phyloP scores from a whole-genome alignment of 2,797 vertebrate species.

The Neomorphus geoffroyi region DNA sequence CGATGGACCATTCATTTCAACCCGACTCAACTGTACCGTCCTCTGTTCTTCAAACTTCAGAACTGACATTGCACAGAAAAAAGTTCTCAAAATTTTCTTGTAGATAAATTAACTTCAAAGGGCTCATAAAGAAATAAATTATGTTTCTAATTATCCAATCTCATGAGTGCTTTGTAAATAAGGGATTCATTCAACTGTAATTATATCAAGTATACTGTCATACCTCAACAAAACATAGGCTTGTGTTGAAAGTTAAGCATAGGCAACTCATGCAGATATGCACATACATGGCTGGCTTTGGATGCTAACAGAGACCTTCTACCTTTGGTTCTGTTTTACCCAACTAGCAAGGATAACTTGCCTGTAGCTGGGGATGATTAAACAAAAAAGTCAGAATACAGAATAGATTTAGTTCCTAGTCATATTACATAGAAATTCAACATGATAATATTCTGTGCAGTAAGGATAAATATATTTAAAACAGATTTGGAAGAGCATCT shows the following conservation, averaged over 20 bases:
- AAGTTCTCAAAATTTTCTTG: not conserved
- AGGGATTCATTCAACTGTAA: not conserved
- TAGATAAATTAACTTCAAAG: not conserved
- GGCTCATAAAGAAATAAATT: not conserved
- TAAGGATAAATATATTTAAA: not conserved
- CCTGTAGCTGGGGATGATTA: not conserved
- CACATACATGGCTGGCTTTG: not conserved
- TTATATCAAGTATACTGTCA: not conserved
- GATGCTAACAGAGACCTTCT: not conserved
- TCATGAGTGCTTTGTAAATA: not conserved
- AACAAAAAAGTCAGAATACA: not conserved
- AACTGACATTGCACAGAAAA: not conserved
- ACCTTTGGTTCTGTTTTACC: not conserved
- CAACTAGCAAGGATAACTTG: not conserved
- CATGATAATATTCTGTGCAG: not conserved
- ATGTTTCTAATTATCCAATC: not conserved
- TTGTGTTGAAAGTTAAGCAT: not conserved
- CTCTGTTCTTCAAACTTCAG: not conserved
- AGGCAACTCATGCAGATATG: not conserved
- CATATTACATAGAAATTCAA: not conserved
- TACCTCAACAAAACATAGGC: not conserved
- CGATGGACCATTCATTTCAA: not conserved
- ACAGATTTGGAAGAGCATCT: not conserved
- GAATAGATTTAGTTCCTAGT: not conserved
- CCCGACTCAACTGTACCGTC: not conserved